These are phyloP conservation scores for Calidris pygmaea DNA, from an alignment of 2,113 vertebrate genomes.

Conservation along the genomic window DNA sequence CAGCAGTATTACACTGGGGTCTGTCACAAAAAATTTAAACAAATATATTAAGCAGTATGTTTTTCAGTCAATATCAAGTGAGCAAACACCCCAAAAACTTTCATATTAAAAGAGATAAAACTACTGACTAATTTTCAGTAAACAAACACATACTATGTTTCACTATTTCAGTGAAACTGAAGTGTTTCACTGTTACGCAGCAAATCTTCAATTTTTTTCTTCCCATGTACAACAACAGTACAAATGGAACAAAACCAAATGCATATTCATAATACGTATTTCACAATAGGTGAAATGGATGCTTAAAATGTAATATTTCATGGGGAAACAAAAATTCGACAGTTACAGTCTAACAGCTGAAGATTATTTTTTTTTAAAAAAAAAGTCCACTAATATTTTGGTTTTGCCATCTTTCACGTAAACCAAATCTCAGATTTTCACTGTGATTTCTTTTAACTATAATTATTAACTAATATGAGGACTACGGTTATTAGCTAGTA, in stretches of 20 bases:
- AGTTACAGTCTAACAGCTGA: not conserved
- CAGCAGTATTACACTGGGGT: constrained; percentile 71
- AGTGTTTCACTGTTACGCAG: not conserved
- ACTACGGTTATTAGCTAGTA: not conserved
- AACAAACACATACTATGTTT: not conserved
- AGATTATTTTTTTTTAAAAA: not conserved
- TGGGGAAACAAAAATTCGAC: not conserved
- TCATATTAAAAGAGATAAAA: not conserved
- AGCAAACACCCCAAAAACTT: not conserved
- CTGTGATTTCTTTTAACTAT: not conserved
- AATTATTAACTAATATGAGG: not conserved
- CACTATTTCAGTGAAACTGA: too few relatives aligned
- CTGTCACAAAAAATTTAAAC: constrained; percentile 58
- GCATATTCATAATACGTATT: not conserved
- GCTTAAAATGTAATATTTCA: not conserved
- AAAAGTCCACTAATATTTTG: not conserved
- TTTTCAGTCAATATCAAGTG: not conserved
- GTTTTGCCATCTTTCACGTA: not conserved
- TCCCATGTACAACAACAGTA: not conserved
- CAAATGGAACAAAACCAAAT: not conserved
- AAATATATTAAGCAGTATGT: not conserved
- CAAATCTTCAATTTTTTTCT: not conserved
- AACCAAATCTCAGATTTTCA: not conserved
- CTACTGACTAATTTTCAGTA: not conserved
- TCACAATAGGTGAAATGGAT: not conserved